Evolutionary conservation across 1,140 invertebrate species (phyloP), one percentile per base, ranked within the genome.

Genomic region (Alviniconcha marisindica): DNA sequence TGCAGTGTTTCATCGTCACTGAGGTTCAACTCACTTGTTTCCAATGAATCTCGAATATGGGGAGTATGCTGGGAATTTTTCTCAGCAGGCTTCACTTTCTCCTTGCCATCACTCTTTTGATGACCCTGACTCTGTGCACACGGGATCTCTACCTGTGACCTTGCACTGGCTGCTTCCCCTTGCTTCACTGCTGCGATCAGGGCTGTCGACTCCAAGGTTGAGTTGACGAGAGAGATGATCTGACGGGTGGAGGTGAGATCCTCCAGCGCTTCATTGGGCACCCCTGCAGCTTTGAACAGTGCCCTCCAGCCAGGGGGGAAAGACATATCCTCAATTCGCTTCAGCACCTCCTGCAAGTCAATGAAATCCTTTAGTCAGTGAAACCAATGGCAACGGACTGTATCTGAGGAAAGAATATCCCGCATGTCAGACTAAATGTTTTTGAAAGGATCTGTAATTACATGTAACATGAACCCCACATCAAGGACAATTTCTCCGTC

Each of bases 251-350:
- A 90, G 15, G 87, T 83, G 12, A 89, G 76, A 84, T 89, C 85
- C 24, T 90, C 85, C 28, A 89, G 84, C 18, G 87, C 87, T 48
- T 84, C 81, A 28, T 84, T 42, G 1, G 89, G 88, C 28, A 90
- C 83, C n/a, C 87, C 87, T n/a, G 89, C 89, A 69, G 79, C 87
- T 14, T 86, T 77, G 81, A 89, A 88, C 18, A 90, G 80, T 31
- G 83, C 87, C 77, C 86, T 86, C 89, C 88, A 89, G 33, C 88
- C 89, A 31, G 85, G 76, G 42, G 89, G 89, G 54, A 90, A 90
- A 4, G 88, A 81, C 31, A 90, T 80, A 21, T 88, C 82, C 31
- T 90, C 89, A 33, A 89, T 73, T n/a, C 80, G 82, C 10, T 73
- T 40, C 21, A 90, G 82, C 14, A 90, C 87, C 28, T 89, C 87